phyloP scores from a whole-genome alignment of 2,888 invertebrate species.

The Nipponacmea schrenckii region DNA sequence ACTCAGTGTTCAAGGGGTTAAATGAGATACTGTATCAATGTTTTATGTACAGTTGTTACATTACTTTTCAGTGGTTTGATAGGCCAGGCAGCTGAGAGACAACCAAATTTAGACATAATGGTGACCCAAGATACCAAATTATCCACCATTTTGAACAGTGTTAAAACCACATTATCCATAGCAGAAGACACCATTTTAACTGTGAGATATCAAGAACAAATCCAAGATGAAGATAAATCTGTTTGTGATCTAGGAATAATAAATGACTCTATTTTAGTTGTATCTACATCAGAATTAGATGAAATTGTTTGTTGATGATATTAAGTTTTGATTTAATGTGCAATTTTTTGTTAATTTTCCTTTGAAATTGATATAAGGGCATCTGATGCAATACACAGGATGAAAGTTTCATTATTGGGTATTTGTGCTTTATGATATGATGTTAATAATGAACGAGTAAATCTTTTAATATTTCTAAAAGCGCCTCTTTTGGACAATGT shows the following conservation, averaged over 20 bases:
- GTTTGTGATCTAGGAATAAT: not conserved
- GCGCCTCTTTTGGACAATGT: no score
- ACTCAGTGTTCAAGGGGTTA: no score
- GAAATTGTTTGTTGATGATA: constrained; percentile 1
- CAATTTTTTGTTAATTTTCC: no score
- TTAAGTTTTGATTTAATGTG: not conserved
- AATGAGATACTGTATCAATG: no score
- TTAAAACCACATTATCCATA: not conserved
- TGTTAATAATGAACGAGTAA: no score
- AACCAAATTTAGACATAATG: not conserved
- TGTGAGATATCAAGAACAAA: not conserved
- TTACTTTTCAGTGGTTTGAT: not conserved
- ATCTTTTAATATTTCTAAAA: no score
- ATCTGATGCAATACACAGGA: no score
- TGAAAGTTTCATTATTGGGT: no score
- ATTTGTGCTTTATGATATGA: no score
- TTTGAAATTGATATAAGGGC: no score
- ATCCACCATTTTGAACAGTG: not conserved
- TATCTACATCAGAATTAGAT: not conserved
- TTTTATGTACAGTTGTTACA: no score
- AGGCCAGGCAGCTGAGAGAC: not conserved
- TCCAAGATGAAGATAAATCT: not conserved
- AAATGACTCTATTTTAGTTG: not conserved
- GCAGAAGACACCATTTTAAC: not conserved
- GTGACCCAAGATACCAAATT: not conserved